Percentiles rank a stretch among this genome's conserved stretches.
phyloP scores from a whole-genome alignment of 35 echinoderm and acorn worm genomes.

The Heliocidaris erythrogramma region DNA sequence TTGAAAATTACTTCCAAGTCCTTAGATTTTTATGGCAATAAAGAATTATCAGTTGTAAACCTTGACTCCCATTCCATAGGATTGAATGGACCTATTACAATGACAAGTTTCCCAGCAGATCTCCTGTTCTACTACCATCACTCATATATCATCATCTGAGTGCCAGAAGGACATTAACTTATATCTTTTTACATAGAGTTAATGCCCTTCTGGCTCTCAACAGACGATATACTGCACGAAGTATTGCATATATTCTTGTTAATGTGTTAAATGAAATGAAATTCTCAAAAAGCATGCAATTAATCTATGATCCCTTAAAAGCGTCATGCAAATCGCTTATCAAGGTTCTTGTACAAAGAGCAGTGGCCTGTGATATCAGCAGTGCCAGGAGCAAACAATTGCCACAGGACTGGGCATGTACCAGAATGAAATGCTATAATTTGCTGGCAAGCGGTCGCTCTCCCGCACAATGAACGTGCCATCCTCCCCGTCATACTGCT shows the following conservation, averaged over 20 bases:
- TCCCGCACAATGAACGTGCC: slow-evolving; percentile 60
- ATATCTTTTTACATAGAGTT: too few relatives aligned
- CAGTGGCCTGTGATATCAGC: neutral
- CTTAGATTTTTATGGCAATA: too few relatives aligned
- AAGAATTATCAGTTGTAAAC: too few relatives aligned
- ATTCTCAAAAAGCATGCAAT: neutral
- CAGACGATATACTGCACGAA: too few relatives aligned
- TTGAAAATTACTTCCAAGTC: too few relatives aligned
- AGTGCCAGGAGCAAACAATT: neutral
- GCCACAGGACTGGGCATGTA: neutral
- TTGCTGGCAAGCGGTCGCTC: slow-evolving; percentile 46
- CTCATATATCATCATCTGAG: too few relatives aligned
- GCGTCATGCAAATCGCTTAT: neutral
- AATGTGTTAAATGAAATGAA: neutral
- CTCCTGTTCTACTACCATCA: too few relatives aligned
- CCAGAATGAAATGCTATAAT: slow-evolving; percentile 59
- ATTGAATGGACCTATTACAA: neutral
- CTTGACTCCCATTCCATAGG: neutral
- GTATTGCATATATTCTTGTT: neutral
- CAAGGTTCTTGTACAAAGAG: neutral
- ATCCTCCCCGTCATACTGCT: slow-evolving; percentile 51
- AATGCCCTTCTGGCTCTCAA: too few relatives aligned
- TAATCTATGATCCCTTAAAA: neutral
- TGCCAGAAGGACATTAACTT: too few relatives aligned
- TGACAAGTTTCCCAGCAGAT: too few relatives aligned